These are phyloP conservation scores for Speoplatyrhinus poulsoni DNA, from an alignment of 2,113 vertebrate genomes.

Conservation along the genomic window DNA sequence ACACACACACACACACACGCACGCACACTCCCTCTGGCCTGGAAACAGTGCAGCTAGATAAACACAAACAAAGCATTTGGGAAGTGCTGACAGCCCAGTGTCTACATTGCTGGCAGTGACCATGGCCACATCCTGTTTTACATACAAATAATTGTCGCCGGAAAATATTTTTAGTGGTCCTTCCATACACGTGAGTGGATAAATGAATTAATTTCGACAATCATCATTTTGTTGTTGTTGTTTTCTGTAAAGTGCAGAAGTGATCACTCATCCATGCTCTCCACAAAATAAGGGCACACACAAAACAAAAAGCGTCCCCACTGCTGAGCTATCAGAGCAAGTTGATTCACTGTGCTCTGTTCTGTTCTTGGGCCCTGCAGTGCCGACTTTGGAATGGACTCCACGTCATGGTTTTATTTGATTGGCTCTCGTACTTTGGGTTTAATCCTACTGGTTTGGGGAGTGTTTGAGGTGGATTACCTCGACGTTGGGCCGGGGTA, in stretches of 20 bases:
- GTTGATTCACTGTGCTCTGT: constrained; percentile 53
- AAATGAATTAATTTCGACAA: not conserved
- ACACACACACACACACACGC: too few relatives aligned
- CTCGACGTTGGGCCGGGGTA: constrained; percentile 61
- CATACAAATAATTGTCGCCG: not conserved
- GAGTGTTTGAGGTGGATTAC: constrained; percentile 78
- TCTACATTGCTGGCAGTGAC: constrained; percentile 36
- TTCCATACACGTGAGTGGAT: constrained; percentile 1
- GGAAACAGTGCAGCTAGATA: constrained; percentile 78
- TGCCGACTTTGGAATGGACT: constrained; percentile 60
- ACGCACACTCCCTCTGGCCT: constrained; percentile 51
- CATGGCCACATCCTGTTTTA: constrained; percentile 40
- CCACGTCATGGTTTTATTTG: constrained; percentile 66
- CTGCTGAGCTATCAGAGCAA: constrained; percentile 49
- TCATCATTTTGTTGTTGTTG: not conserved
- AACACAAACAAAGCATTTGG: constrained; percentile 67
- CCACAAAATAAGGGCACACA: not conserved
- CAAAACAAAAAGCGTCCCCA: constrained; percentile 20
- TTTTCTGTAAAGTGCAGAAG: constrained; percentile 9
- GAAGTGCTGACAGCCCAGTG: constrained; percentile 52
- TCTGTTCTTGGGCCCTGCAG: constrained; percentile 60
- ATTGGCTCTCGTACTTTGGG: constrained; percentile 71
- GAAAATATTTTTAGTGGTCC: not conserved
- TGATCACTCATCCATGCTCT: not conserved
- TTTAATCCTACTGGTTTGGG: constrained; percentile 75